Percentiles rank a stretch among this genome's conserved stretches.
These are phyloP conservation scores for Nycteola revayana DNA, from an alignment of 2,888 invertebrate genomes.

Conservation along the genomic window DNA sequence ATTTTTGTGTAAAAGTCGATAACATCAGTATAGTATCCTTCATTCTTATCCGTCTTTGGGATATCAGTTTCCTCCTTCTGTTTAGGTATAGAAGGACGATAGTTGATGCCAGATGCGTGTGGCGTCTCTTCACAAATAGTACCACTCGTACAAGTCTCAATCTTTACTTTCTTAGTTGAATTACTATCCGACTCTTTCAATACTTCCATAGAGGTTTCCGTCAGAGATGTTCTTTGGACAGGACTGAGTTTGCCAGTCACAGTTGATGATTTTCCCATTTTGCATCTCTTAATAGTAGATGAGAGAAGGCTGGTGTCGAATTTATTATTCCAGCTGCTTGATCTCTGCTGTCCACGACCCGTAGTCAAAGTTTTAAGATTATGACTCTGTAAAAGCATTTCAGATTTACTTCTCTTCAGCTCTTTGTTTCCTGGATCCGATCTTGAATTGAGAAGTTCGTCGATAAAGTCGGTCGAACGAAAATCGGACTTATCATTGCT, in stretches of 20 bases:
- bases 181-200: conserved; percentile 59
- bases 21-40: conserved; percentile 72
- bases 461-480: conserved; percentile 79
- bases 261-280: conserved; percentile 78
- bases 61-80: conserved; percentile 57
- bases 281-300: conserved; percentile 86
- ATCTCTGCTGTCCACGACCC: conserved; percentile 83
- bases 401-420: conserved; percentile 85
- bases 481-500: conserved; percentile 73
- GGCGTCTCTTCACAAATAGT: conserved; percentile 61
- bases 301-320: conserved; percentile 83
- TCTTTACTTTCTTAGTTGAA: conserved; percentile 60
- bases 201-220: conserved; percentile 57
- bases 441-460: conserved; percentile 78
- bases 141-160: conserved; percentile 46
- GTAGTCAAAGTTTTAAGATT: conserved; percentile 73
- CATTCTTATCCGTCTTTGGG: conserved; percentile 65
- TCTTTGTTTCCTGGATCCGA: conserved; percentile 79
- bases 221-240: conserved; percentile 52
- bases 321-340: conserved; percentile 88
- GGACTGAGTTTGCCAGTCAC: conserved; percentile 70
- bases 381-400: conserved; percentile 79
- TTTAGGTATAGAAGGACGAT: conserved; percentile 63
- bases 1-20: conserved; percentile 80
- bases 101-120: conserved; percentile 72